phyloP scores from a whole-genome alignment of 2,888 invertebrate species.

The Alloscopus bannaensis region DNA sequence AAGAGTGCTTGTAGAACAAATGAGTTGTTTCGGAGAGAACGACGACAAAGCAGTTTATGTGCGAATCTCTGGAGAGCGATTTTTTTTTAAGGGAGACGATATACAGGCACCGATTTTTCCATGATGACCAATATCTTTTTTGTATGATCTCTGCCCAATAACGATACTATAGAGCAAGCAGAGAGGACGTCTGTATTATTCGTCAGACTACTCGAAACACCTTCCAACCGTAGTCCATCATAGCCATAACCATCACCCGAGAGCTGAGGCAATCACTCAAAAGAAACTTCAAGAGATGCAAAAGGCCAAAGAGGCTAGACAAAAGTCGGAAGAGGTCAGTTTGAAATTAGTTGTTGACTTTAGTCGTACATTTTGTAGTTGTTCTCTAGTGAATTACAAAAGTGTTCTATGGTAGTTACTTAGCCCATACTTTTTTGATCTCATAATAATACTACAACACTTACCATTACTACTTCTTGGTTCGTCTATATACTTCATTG shows the following conservation, averaged over 20 bases:
- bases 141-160: background rate
- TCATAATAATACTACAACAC: background rate
- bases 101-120: too few species aligned
- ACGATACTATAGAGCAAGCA: constrained; percentile 39
- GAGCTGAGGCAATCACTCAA: constrained; percentile 71
- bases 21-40: too few species aligned
- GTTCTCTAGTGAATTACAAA: constrained; percentile 8
- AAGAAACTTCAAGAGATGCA: constrained; percentile 71
- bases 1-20: too few species aligned
- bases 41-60: too few species aligned
- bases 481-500: background rate
- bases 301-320: constrained; percentile 67
- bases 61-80: too few species aligned
- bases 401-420: background rate
- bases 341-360: constrained; percentile 48
- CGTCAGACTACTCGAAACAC: constrained; percentile 38
- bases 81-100: too few species aligned
- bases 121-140: background rate
- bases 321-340: constrained; percentile 55
- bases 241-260: constrained; percentile 56
- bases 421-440: background rate
- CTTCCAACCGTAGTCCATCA: constrained; percentile 56
- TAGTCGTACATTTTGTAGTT: constrained; percentile 43
- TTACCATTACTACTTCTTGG: background rate
- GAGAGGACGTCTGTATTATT: constrained; percentile 45